Conservation (phyloP, 2,888 invertebrate genomes). For the Philereme vetulata region DNA sequence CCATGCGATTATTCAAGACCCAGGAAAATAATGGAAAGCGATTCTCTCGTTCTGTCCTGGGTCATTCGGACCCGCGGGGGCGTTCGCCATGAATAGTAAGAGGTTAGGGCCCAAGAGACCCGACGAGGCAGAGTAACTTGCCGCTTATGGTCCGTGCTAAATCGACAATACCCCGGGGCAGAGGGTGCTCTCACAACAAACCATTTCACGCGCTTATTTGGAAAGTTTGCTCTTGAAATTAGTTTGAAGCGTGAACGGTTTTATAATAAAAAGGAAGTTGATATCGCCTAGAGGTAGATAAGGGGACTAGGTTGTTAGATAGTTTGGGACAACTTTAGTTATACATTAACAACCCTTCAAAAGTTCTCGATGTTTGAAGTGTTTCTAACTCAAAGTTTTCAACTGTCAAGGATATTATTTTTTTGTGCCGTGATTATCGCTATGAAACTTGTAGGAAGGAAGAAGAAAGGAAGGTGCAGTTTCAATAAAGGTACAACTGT, state of each 20-base stretch:
- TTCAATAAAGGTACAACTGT: conserved; percentile 11
- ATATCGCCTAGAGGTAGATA: no score
- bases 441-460: neutral
- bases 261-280: neutral
- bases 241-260: conserved; percentile 53
- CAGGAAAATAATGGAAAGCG: conserved; percentile 41
- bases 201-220: conserved; percentile 67
- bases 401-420: neutral
- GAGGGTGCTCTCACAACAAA: conserved; percentile 52
- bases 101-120: conserved; percentile 60
- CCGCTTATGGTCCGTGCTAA: conserved; percentile 81
- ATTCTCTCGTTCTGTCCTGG: conserved; percentile 55
- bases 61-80: conserved; percentile 63
- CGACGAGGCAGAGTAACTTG: conserved; percentile 51
- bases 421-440: neutral
- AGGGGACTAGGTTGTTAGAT: neutral
- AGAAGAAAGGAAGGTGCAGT: conserved; percentile 5
- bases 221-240: conserved; percentile 62
- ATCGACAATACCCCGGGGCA: conserved; percentile 74
- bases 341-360: neutral
- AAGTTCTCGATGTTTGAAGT: neutral
- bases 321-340: neutral
- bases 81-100: conserved; percentile 76
- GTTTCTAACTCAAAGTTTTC: neutral
- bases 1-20: conserved; percentile 43